phyloP scores from a whole-genome alignment of 2,888 invertebrate species.

The Ptilodon capucinus region DNA sequence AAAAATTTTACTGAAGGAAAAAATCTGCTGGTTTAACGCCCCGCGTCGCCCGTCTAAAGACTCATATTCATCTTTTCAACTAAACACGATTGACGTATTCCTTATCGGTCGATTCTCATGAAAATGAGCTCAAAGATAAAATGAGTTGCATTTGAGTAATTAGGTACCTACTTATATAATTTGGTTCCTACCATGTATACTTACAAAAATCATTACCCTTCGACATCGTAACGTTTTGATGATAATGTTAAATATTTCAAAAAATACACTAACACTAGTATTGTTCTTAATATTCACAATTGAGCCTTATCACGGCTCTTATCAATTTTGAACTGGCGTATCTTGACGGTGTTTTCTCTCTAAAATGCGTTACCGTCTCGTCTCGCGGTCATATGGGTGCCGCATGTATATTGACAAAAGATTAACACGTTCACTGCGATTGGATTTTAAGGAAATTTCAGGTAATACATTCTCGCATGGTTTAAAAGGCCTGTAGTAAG shows the following conservation, averaged over 20 bases:
- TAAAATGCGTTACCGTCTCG: constrained; percentile 51
- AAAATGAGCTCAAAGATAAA: too few species aligned
- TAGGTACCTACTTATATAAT: not conserved
- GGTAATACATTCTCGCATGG: too few species aligned
- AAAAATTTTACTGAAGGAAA: too few species aligned
- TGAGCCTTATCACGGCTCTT: constrained; percentile 24
- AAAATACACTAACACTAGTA: not conserved
- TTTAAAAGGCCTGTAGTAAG: too few species aligned
- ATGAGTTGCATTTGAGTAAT: too few species aligned
- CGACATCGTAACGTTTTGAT: constrained; percentile 4
- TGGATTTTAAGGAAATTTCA: too few species aligned
- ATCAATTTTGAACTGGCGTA: constrained; percentile 25
- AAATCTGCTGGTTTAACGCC: too few species aligned
- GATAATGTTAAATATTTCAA: not conserved
- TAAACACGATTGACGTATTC: too few species aligned
- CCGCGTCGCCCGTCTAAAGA: too few species aligned
- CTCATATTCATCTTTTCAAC: too few species aligned
- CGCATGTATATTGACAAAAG: constrained; percentile 71
- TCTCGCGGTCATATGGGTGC: constrained; percentile 48
- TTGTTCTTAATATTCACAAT: constrained; percentile 20
- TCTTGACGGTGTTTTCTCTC: constrained; percentile 45
- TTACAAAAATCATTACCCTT: constrained; percentile 75
- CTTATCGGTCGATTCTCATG: too few species aligned
- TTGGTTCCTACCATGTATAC: constrained; percentile 34
- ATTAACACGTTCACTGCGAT: too few species aligned